A percentile compares a stretch with the other conserved stretches of the same genome.
phyloP scores from a whole-genome alignment of 2,113 vertebrate genomes.

The Leucopsar rothschildi region DNA sequence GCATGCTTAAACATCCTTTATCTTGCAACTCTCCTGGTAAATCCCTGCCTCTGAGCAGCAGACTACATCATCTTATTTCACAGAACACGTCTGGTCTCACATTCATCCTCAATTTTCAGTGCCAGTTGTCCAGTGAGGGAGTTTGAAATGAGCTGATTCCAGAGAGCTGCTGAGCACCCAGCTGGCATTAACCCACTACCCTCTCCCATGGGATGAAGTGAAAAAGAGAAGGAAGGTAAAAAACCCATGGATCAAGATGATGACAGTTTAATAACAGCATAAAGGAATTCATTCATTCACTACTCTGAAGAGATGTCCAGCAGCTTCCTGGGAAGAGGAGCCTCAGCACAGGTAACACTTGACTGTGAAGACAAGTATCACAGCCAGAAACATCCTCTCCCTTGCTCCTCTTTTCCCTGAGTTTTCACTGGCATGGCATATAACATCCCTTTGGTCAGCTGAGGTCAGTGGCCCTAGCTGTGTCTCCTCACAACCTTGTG shows the following conservation, averaged over 20 bases:
- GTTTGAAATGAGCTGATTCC: too few species aligned
- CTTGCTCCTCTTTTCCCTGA: not conserved
- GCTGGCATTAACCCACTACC: not conserved
- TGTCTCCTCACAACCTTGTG: not conserved
- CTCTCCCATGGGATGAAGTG: too few species aligned
- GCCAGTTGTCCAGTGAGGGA: not conserved
- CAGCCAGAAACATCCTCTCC: not conserved
- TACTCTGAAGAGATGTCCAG: not conserved
- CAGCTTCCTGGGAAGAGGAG: rapidly evolving
- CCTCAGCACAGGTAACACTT: not conserved
- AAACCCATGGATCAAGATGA: not conserved
- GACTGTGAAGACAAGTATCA: not conserved
- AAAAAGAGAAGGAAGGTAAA: not conserved
- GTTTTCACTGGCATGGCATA: not conserved
- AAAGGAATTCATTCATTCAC: not conserved
- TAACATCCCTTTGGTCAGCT: rapidly evolving
- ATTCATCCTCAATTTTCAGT: too few species aligned
- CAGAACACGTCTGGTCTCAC: not conserved
- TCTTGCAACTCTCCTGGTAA: not conserved
- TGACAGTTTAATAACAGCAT: not conserved
- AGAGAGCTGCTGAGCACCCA: not conserved
- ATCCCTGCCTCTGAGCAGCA: not conserved
- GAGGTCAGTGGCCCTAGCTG: not conserved
- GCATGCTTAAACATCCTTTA: not conserved
- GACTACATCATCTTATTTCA: not conserved